Conservation (phyloP, 1,140 invertebrate species). For the Heterodera schachtii region DNA sequence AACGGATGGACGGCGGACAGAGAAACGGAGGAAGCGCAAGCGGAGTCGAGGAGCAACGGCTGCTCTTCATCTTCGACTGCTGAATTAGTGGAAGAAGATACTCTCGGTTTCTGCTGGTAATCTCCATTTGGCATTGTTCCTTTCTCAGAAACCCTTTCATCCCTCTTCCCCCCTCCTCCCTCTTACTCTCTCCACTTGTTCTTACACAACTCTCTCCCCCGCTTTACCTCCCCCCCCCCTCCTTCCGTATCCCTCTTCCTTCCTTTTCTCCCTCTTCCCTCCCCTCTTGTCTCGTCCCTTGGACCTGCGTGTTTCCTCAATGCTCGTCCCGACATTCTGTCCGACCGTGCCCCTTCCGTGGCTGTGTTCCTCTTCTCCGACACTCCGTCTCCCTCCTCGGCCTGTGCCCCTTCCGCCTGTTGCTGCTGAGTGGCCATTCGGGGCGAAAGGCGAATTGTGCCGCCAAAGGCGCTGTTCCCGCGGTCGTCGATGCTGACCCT, state of each 20-base stretch:
- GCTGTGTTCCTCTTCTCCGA: background rate
- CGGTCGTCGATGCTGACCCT: conserved; percentile 26
- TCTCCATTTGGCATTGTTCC: conserved; percentile 14
- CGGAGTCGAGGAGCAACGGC: conserved; percentile 4
- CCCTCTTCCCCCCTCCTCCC: conserved; percentile 19
- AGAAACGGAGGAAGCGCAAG: background rate
- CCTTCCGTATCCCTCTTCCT: background rate
- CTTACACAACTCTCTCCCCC: conserved; percentile 3
- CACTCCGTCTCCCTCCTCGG: background rate
- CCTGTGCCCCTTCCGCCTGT: background rate
- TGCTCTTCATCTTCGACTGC: conserved; percentile 33
- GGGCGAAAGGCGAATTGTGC: background rate
- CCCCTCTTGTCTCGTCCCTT: conserved; percentile 3
- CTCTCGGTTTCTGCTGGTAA: background rate
- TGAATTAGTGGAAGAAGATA: background rate
- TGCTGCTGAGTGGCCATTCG: background rate
- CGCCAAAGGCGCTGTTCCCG: background rate
- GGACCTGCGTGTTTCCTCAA: conserved; percentile 20
- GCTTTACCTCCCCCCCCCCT: background rate
- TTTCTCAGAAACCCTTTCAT: background rate
- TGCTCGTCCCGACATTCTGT: background rate
- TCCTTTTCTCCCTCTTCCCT: conserved; percentile 12
- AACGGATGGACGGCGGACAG: background rate
- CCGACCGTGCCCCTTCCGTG: background rate
- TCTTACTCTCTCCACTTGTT: background rate